Percentiles rank a stretch among this genome's conserved stretches.
Conservation (phyloP, 2,797 vertebrate species). For the Hyperoplus immaculatus region DNA sequence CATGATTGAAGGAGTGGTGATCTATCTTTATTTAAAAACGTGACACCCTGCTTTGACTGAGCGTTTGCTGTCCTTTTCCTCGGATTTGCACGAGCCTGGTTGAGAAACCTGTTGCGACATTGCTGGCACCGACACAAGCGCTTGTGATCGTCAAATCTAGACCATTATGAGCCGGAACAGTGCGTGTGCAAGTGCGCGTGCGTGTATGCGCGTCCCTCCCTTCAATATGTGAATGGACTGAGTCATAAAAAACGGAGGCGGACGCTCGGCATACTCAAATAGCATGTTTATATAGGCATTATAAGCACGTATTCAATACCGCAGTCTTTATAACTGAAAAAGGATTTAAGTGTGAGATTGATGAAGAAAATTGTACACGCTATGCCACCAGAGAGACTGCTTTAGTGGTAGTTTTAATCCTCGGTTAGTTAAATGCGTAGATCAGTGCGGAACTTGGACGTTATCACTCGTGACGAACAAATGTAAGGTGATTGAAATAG, state of each 20-base stretch:
- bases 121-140: constrained; percentile 63
- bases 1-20: not conserved
- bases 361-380: constrained; percentile 16
- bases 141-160: constrained; percentile 73
- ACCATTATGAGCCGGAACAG: constrained; percentile 74
- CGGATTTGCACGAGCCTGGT: constrained; percentile 37
- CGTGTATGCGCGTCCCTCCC: constrained; percentile 53
- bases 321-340: not conserved
- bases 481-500: not conserved
- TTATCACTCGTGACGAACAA: not conserved
- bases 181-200: constrained; percentile 46
- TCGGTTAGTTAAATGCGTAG: constrained; percentile 46
- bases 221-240: constrained; percentile 82
- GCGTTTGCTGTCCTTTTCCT: constrained; percentile 17
- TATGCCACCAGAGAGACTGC: constrained; percentile 34
- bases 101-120: constrained; percentile 83
- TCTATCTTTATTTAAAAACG: not conserved
- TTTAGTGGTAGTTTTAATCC: constrained; percentile 7
- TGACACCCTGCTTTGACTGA: not conserved
- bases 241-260: constrained; percentile 83
- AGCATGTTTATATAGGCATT: constrained; percentile 59
- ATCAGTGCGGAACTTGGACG: constrained; percentile 22
- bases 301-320: constrained; percentile 5
- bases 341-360: not conserved
- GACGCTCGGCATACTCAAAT: constrained; percentile 63